These are phyloP conservation scores for Echinarachnius parma DNA, from an alignment of 53 echinoderm and acorn worm species.

Conservation along the genomic window DNA sequence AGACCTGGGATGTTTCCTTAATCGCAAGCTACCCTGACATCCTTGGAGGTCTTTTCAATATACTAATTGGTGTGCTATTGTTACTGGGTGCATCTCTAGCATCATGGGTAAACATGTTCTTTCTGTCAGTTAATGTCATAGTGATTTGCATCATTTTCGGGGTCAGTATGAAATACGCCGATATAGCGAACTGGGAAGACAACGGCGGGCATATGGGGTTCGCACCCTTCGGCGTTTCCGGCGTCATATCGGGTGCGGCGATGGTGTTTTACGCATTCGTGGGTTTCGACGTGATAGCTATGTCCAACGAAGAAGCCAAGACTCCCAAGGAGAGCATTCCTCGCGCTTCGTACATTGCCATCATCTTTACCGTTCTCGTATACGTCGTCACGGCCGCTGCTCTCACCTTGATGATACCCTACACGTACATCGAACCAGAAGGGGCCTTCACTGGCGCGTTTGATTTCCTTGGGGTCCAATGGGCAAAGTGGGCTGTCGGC, in stretches of 20 bases:
- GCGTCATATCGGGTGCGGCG: conserved; percentile 60
- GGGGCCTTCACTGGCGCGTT: conserved; percentile 58
- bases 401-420: conserved; percentile 61
- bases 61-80: conserved; percentile 46
- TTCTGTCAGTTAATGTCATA: conserved; percentile 1
- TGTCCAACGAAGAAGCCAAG: conserved; percentile 60
- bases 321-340: conserved; percentile 58
- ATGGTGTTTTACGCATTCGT: conserved; percentile 57
- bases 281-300: conserved; percentile 71
- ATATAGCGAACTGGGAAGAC: conserved; percentile 11
- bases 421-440: conserved; percentile 37
- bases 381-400: conserved; percentile 53
- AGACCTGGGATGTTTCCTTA: conserved; percentile 18
- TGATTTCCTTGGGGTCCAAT: conserved; percentile 31
- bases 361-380: conserved; percentile 22
- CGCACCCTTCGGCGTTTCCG: conserved; percentile 53
- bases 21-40: conserved; percentile 63
- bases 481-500: conserved; percentile 62
- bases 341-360: conserved; percentile 33
- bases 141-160: background rate
- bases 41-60: too few species aligned
- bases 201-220: conserved; percentile 56
- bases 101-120: conserved; percentile 19
- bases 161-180: background rate
- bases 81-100: conserved; percentile 54